These are phyloP conservation scores for Pseudococcus longispinus DNA, from an alignment of 2,888 invertebrate genomes.

Conservation along the genomic window DNA sequence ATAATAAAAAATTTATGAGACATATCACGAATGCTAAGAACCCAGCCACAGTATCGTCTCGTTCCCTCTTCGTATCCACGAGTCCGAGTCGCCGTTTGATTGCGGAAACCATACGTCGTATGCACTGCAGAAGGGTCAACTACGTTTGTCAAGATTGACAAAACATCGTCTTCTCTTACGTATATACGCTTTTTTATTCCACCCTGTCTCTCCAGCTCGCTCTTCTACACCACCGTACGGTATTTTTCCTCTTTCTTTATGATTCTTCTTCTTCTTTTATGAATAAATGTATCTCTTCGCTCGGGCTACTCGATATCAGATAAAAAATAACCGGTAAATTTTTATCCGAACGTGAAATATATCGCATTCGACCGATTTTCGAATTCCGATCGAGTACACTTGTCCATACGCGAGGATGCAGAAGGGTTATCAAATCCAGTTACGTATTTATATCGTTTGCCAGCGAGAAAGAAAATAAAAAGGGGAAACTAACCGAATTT, in stretches of 20 bases:
- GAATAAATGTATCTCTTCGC: not conserved
- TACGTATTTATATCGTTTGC: conserved; percentile 28
- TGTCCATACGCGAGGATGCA: not conserved
- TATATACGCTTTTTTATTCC: not conserved
- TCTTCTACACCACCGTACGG: not conserved
- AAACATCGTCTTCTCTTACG: conserved; percentile 18
- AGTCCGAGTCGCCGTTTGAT: not conserved
- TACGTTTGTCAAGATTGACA: conserved; percentile 53
- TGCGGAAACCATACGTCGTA: conserved; percentile 1
- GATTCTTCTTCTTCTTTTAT: not conserved
- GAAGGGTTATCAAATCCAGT: conserved; percentile 9
- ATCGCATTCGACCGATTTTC: not conserved
- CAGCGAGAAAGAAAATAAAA: not conserved
- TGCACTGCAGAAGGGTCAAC: conserved; percentile 27
- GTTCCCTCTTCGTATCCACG: not conserved
- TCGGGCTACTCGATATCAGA: conserved; percentile 15
- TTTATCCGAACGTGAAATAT: not conserved
- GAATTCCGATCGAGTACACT: conserved; percentile 2
- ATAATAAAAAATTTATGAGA: conserved; percentile 52
- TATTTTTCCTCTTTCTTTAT: not conserved
- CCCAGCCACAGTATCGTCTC: not conserved
- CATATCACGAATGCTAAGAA: conserved; percentile 42
- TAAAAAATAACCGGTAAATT: conserved; percentile 8
- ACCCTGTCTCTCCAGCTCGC: not conserved
- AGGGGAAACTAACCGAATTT: conserved; percentile 9